Evolutionary conservation across 2,797 vertebrate genomes (phyloP).

Genomic region (Chloroceryle amazona): DNA sequence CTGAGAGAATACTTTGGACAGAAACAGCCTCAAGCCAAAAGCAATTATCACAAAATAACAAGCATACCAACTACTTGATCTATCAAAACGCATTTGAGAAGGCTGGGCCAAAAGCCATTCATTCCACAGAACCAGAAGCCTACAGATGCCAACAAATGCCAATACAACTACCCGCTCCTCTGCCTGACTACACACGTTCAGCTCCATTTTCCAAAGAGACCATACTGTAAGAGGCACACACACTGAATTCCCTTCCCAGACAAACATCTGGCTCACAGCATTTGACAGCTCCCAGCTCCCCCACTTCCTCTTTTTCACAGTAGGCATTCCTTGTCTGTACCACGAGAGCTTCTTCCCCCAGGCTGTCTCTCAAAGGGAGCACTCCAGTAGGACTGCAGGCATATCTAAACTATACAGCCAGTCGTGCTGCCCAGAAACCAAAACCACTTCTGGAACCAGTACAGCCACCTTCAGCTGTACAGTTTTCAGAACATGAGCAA

Average conservation of each 20-base stretch:
- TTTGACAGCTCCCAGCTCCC: neutral
- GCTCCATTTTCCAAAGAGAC: neutral
- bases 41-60: neutral
- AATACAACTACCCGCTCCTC: fast-evolving
- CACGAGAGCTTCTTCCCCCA: neutral
- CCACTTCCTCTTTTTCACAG: neutral
- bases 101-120: neutral
- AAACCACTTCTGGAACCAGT: conserved; percentile 11
- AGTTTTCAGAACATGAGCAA: neutral
- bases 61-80: neutral
- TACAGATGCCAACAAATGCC: neutral
- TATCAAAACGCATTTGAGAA: neutral
- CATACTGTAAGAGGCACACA: neutral
- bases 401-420: neutral
- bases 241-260: neutral
- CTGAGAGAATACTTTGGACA: neutral
- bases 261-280: neutral
- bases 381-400: neutral
- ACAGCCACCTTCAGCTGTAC: neutral
- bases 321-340: neutral
- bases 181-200: fast-evolving
- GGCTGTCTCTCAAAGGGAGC: neutral
- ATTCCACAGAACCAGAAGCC: neutral
- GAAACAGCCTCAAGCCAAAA: neutral
- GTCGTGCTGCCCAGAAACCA: conserved; percentile 3